phyloP scores from a whole-genome alignment of 2,888 invertebrate genomes.

The Eilema depressum region DNA sequence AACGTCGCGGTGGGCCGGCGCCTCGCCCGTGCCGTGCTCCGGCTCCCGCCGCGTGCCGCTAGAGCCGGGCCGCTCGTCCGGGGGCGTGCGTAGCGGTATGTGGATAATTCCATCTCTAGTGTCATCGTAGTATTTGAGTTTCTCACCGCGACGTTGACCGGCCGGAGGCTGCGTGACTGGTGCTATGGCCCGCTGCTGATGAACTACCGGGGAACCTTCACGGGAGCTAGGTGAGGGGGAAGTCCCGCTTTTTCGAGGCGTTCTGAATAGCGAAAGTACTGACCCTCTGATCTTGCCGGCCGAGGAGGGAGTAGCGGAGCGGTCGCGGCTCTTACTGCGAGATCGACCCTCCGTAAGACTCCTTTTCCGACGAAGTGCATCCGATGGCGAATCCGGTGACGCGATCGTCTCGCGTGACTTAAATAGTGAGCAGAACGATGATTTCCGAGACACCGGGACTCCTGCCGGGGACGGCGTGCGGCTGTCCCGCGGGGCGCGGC shows the following conservation, averaged over 20 bases:
- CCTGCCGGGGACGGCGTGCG: constrained; percentile 90
- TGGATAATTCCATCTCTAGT: constrained; percentile 89
- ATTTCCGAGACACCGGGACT: constrained; percentile 90
- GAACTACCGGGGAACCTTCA: constrained; percentile 70
- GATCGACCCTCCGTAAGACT: constrained; percentile 83
- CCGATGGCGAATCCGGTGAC: constrained; percentile 88
- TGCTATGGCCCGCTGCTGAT: constrained; percentile 60
- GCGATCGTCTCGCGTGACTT: constrained; percentile 90
- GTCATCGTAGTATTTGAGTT: constrained; percentile 88
- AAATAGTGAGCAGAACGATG: constrained; percentile 93
- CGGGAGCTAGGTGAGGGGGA: constrained; percentile 75
- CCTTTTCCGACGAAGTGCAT: constrained; percentile 75
- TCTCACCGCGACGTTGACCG: constrained; percentile 61
- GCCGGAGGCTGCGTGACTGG: constrained; percentile 46
- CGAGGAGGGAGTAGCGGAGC: constrained; percentile 87
- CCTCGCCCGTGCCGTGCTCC: constrained; percentile 28
- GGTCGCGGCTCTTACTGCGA: constrained; percentile 90
- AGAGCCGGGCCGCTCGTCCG: constrained; percentile 86
- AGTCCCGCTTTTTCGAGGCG: constrained; percentile 76
- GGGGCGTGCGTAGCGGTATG: constrained; percentile 92
- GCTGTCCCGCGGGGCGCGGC: constrained; percentile 57
- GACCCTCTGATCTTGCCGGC: constrained; percentile 88
- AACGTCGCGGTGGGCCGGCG: constrained; percentile 48
- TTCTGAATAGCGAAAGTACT: constrained; percentile 89
- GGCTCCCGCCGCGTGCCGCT: constrained; percentile 44